Evolutionary conservation across 2,113 vertebrate species (phyloP), one percentile per base, ranked within the genome.

Genomic region (Rattus rattus): DNA sequence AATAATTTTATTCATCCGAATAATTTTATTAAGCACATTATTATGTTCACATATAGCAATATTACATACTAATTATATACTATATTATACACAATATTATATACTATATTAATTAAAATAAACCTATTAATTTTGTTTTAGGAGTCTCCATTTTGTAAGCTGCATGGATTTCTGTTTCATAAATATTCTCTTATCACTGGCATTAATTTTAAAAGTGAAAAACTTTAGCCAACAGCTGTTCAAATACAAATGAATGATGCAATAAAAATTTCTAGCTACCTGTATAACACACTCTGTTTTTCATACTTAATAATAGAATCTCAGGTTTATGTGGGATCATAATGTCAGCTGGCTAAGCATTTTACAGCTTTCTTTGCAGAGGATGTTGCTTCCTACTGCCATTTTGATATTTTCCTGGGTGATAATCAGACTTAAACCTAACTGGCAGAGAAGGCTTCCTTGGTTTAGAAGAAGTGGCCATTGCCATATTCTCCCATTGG

Each of bases 111-210:
- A 73, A 73, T 73, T 73, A 39, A 39, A 73, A 73, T 19, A 72
- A 72, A 47, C 4, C 12, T 12, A 56, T 67, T 81, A 75, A 91
- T 95, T 85, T 95, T 84, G 9, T 95, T 90, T 90, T 47, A 8
- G 89, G 90, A 81, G 73, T 93, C 36, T 91, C 33, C 30, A 90
- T 16, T 63, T 88, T 92, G 56, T 85, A 70, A 47, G 72, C 16
- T 69, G 39, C 85, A 83, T 19, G 80, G 22, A 93, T 90, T 63
- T 91, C 19, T 65, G 84, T 83, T 72, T 76, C 83, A 22, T 52
- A 92, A 89, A 33, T 73, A 80, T 91, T 91, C 36, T 5, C 19
- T 4, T 79, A 43, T 16, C 63, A 81, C 90, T 79, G 14, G 9
- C 6, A 10, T 86, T 89, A 81, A 75, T n/a, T 19, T 22, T 70